These are phyloP conservation scores for Tricholauxania praeusta DNA, from an alignment of 2,888 invertebrate genomes.

Conservation along the genomic window DNA sequence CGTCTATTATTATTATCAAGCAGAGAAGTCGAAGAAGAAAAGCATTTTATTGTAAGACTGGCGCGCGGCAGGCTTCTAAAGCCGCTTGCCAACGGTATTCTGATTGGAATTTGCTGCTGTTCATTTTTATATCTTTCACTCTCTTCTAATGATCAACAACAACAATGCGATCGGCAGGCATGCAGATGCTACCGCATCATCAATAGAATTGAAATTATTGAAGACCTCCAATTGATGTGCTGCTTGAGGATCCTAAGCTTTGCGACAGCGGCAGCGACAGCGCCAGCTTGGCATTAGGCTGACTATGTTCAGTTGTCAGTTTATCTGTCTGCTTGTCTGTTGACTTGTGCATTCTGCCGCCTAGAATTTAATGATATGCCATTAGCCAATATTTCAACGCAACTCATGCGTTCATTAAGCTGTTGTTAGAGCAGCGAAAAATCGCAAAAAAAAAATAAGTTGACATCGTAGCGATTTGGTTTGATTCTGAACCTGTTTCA, in stretches of 20 bases:
- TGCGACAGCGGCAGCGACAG: neutral
- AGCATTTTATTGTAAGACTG: constrained; percentile 41
- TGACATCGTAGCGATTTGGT: too few relatives aligned
- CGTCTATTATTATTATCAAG: constrained; percentile 15
- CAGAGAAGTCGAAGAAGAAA: constrained; percentile 17
- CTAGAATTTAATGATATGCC: constrained; percentile 46
- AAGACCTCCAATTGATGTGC: neutral
- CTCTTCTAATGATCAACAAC: too few relatives aligned
- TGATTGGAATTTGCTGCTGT: too few relatives aligned
- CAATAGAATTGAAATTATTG: constrained; percentile 1
- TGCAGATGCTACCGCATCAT: neutral
- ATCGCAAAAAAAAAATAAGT: too few relatives aligned
- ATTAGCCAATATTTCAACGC: constrained; percentile 49
- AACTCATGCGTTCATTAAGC: constrained; percentile 48
- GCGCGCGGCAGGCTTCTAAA: constrained; percentile 29
- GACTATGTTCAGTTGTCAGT: neutral
- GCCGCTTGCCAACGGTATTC: neutral
- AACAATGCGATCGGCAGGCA: neutral
- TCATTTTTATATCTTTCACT: too few relatives aligned
- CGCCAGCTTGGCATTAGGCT: neutral
- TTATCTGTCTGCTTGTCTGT: neutral
- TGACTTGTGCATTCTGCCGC: constrained; percentile 2
- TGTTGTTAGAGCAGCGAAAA: constrained; percentile 6
- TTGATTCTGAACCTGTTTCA: too few relatives aligned
- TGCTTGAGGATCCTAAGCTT: neutral